Base-by-base conservation (phyloP, 2,888 invertebrate genomes). In the Agelastica alni region DNA sequence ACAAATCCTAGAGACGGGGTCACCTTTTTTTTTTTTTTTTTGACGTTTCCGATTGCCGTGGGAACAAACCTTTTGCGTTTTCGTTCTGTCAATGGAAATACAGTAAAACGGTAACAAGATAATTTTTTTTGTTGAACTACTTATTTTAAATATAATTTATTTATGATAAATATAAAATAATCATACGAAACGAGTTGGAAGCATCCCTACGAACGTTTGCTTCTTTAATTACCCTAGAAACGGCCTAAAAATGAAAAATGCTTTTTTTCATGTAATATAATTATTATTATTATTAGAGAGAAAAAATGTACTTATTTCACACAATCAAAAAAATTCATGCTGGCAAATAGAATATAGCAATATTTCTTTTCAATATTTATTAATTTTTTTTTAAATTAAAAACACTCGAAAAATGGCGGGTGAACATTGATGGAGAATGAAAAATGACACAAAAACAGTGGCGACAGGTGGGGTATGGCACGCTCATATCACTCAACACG, bases 401-500 rank as follows among this genome's bases (percentile, higher is more conserved):
- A 14, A 31, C 43, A 43, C 49, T 64, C 59, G 64, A 65, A 59
- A 54, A 58, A 64, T 62, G 61, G 60, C 45, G 57, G 60, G 59
- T 62, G 63, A 60, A 61, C 60, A 60, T 66, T 67, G 66, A 55
- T 56, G 55, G 20, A 53, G 37, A 56, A 65, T 60, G 60, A 61
- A 51, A 12, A 37, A 48, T 53, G 48, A 53, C 36, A 51, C 47
- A 54, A 51, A n/a, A 56, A 59, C 60, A 60, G 65, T 64, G 64
- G 66, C 70, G 74, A 75, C 72, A 74, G 72, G 72, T 71, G 37
- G 67, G 68, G 69, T 75, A 76, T 76, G 76, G 76, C 76, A 76
- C 76, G 75, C 74, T 75, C 73, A 68, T 75, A 76, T 76, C 75
- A 76, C 76, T 73, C 73, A 61, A 71, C 70, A 72, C 70, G 72